These are phyloP conservation scores for Heloderma charlesbogerti DNA, from an alignment of 2,113 vertebrate species.

Conservation along the genomic window DNA sequence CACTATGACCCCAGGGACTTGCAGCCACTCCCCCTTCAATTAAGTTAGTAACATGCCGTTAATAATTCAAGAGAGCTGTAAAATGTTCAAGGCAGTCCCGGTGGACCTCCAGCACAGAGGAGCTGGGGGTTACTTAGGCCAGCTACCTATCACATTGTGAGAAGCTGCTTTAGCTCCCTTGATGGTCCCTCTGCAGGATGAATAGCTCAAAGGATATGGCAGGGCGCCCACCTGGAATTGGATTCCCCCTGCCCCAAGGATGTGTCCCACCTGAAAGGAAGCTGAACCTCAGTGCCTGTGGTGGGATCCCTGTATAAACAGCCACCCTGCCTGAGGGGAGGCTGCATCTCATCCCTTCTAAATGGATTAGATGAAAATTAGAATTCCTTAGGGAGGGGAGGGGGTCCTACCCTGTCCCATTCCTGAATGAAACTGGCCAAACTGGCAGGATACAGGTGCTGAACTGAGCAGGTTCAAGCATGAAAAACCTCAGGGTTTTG, in stretches of 20 bases:
- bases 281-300: not conserved
- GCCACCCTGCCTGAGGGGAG: not conserved
- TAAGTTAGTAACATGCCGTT: constrained; percentile 29
- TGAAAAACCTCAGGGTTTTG: not conserved
- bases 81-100: constrained; percentile 34
- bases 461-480: not conserved
- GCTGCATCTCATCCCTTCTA: not conserved
- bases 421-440: not conserved
- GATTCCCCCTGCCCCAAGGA: not conserved
- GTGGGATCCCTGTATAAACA: not conserved
- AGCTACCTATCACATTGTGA: not conserved
- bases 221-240: not conserved
- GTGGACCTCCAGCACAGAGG: not conserved
- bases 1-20: not conserved
- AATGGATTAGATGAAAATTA: not conserved
- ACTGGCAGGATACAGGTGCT: no score
- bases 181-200: not conserved
- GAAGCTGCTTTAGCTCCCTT: not conserved
- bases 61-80: constrained; percentile 38
- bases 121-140: constrained; percentile 18
- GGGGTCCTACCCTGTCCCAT: not conserved
- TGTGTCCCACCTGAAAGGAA: not conserved
- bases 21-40: constrained; percentile 13
- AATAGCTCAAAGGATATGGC: not conserved
- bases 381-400: not conserved